Evolutionary conservation across 2,888 invertebrate genomes (phyloP).

Genomic region (Beris chalybata): DNA sequence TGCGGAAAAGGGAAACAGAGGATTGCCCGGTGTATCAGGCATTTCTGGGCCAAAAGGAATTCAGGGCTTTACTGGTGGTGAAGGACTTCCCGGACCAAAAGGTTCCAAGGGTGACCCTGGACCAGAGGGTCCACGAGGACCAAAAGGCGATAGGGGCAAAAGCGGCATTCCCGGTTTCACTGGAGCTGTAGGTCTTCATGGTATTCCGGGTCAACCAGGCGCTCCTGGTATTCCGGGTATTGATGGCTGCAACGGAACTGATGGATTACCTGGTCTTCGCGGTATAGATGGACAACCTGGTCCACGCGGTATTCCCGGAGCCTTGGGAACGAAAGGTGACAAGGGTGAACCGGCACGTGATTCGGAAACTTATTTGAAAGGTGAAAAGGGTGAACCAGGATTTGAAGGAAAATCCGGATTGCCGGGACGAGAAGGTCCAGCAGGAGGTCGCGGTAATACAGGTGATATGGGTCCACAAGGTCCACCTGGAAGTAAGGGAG

Average conservation of each 20-base stretch:
- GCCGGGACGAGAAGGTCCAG: slow-evolving; percentile 50
- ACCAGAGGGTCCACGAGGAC: slow-evolving; percentile 76
- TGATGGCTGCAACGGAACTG: slow-evolving; percentile 96
- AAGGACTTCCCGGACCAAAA: slow-evolving; percentile 84
- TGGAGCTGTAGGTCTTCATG: slow-evolving; percentile 62
- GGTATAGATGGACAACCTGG: slow-evolving; percentile 74
- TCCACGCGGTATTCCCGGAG: slow-evolving; percentile 70
- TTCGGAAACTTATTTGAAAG: slow-evolving; percentile 65
- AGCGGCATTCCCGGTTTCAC: slow-evolving; percentile 86
- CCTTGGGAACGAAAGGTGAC: slow-evolving; percentile 61
- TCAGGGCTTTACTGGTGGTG: slow-evolving; percentile 78
- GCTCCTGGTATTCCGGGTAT: slow-evolving; percentile 79
- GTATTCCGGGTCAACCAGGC: slow-evolving; percentile 59
- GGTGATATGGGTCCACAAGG: slow-evolving; percentile 53
- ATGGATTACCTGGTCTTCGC: slow-evolving; percentile 73
- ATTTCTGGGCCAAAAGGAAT: slow-evolving; percentile 73
- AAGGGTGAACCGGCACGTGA: slow-evolving; percentile 76
- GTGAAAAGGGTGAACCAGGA: slow-evolving; percentile 81
- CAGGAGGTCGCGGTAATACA: slow-evolving; percentile 79
- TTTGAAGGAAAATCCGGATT: slow-evolving; percentile 51
- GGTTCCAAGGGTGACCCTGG: slow-evolving; percentile 88
- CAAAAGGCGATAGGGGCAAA: slow-evolving; percentile 83
- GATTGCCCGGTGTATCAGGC: slow-evolving; percentile 73
- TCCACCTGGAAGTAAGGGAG: slow-evolving; percentile 73
- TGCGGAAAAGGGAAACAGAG: slow-evolving; percentile 83